Base-by-base conservation (phyloP, 2,113 vertebrate species). In the Calyptomena viridis region DNA sequence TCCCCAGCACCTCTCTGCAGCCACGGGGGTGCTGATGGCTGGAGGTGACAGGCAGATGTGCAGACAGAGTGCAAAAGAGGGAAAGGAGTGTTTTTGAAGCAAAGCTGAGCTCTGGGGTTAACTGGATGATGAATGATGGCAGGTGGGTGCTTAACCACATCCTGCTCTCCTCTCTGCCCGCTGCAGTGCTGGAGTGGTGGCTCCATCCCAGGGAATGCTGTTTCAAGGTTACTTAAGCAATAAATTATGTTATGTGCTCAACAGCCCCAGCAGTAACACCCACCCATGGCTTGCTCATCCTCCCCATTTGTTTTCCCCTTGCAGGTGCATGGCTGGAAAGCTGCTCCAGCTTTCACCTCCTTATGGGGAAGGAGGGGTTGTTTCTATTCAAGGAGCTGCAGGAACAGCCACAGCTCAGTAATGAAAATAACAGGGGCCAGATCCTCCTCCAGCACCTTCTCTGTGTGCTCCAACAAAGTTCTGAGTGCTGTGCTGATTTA, bases 161-260 rank as follows among this genome's bases (percentile, higher is more conserved):
- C 84, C 56, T 28, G 23, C 81, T 68, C 64, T 22, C 63, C 60
- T 44, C 69, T 53, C 85, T 94, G 89, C 93, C 89, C 60, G 5
- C 71, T 3, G 46, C 47, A 2, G 53, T 11, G 53, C 79, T 62
- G 67, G 12, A 8, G 50, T 19, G 17, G 82, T 4, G 3, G 67
- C 94, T 81, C 75, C 90, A 31, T 76, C 18, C 7, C 93, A 42
- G 11, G 27, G 60, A 83, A 78, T 14, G 82, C 79, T 39, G 78
- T n/a, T 95, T 80, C 83, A 90, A 94, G 94, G 95, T 96, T 95
- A 95, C 89, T 96, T 97, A 91, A 96, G 87, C 40, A 6, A 93
- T 97, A 96, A 94, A 94, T 91, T 93, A 94, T 85, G 77, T 95
- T 92, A 37, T 66, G 77, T 91, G 78, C 92, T 97, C 83, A 97